A percentile compares a stretch with the other conserved stretches of the same genome.
These are phyloP conservation scores for Canis aureus DNA, from an alignment of 2,113 vertebrate species.

Conservation along the genomic window DNA sequence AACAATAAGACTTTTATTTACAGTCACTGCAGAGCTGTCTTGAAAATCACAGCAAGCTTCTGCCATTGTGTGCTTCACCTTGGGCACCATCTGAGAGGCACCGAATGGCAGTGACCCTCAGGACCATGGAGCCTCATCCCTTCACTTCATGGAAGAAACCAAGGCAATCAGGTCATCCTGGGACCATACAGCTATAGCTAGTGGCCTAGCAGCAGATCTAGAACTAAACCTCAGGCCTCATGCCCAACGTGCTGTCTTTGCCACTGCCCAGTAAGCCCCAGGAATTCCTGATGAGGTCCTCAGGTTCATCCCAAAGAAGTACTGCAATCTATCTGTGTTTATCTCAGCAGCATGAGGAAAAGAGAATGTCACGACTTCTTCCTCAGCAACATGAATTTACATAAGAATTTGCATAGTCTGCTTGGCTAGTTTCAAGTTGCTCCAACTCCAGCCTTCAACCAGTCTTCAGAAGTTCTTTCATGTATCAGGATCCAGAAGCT, in stretches of 20 bases:
- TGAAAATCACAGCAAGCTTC: background rate
- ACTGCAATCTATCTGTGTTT: background rate
- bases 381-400: background rate
- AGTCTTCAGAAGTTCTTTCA: background rate
- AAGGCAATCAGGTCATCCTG: background rate
- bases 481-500: slow-evolving; percentile 7
- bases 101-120: accelerated
- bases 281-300: background rate
- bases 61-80: background rate
- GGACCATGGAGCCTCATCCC: background rate
- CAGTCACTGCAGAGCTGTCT: slow-evolving; percentile 2
- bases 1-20: slow-evolving; percentile 66
- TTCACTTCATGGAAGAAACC: background rate
- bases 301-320: background rate
- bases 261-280: background rate
- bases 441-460: background rate
- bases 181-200: background rate
- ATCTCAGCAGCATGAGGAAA: background rate
- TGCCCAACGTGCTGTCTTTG: background rate
- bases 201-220: background rate
- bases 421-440: slow-evolving; percentile 16
- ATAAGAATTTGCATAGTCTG: background rate
- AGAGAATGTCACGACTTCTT: background rate
- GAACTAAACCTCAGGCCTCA: background rate
- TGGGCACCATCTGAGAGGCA: accelerated